Conservation (phyloP, 1,140 invertebrate species). For the Acromyrmex heyeri region DNA sequence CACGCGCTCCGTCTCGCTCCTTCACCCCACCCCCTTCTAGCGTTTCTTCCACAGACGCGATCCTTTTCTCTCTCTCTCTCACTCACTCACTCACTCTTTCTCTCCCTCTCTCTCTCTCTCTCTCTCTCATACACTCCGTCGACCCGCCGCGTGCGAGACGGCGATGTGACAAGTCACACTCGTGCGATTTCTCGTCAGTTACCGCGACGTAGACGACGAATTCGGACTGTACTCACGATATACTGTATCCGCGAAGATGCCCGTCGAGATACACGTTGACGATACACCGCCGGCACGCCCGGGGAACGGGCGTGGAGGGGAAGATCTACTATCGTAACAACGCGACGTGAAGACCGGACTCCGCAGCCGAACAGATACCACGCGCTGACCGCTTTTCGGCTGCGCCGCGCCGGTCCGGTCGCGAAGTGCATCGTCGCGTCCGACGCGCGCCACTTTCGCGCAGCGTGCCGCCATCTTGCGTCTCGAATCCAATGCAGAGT, state of each 20-base stretch:
- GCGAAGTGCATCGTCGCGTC: conserved; percentile 25
- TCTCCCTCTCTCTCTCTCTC: background rate
- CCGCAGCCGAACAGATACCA: conserved; percentile 55
- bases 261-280: background rate
- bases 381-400: conserved; percentile 61
- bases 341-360: conserved; percentile 22
- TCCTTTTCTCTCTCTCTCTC: background rate
- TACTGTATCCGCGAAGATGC: background rate
- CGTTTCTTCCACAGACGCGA: background rate
- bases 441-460: background rate
- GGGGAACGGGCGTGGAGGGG: background rate
- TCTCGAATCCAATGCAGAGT: too few species aligned
- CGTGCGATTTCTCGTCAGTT: background rate
- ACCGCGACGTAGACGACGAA: background rate
- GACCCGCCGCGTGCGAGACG: conserved; percentile 63
- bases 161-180: conserved; percentile 33
- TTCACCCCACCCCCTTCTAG: background rate
- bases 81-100: background rate
- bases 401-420: conserved; percentile 56
- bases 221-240: background rate
- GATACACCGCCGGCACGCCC: background rate
- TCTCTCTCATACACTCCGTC: conserved; percentile 7
- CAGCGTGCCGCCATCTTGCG: conserved; percentile 55
- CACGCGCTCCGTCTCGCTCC: conserved; percentile 2
- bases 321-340: background rate